Base-by-base conservation (phyloP, 2,113 vertebrate species). In the Pionites leucogaster region DNA sequence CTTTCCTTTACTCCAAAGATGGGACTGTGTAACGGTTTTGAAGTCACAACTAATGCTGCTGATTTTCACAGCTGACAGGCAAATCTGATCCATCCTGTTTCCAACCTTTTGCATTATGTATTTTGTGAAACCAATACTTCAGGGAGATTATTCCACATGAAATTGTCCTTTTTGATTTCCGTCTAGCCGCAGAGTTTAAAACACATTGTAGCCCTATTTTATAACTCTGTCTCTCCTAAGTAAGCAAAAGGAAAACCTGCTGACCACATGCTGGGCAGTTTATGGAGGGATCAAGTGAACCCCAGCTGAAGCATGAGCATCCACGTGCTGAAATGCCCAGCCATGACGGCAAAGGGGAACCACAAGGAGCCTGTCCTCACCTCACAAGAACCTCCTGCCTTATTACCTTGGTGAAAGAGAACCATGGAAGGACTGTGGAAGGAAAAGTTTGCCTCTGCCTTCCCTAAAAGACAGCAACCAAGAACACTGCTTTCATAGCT, bases 81-180 rank as follows among this genome's bases (percentile, higher is more conserved):
- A 76, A 46, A 68, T 17, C 65, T 19, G n/a, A 60, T 17, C 69
- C 74, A 10, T 37, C 41, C 16, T 3, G 3, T 7, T 65, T 12
- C 46, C 72, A n/a, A 37, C 7, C 44, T 25, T 87, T 63, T 22
- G 23, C 42, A 24, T 9, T 3, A 29, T 4, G n/a, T 11, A 6
- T 35, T 72, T 42, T 17, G 27, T 14, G 27, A 33, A 81, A 77
- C 10, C 6, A 1, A 20, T 5, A 12, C 65, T 64, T 14, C 22
- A 29, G 80, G 0, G 3, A 41, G 29, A 24, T 59, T 19, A 22
- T 44, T 65, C 17, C 5, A 0, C 1, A 0, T 3, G 46, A 82
- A 60, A 76, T 24, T 31, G 7, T 13, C 35, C 22, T 27, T 29
- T 44, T 16, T n/a, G 47, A 2, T 11, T 71, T 50, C 65, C 53